These are phyloP conservation scores for Opisthocomus hoazin DNA, from an alignment of 2,113 vertebrate genomes.

Conservation along the genomic window DNA sequence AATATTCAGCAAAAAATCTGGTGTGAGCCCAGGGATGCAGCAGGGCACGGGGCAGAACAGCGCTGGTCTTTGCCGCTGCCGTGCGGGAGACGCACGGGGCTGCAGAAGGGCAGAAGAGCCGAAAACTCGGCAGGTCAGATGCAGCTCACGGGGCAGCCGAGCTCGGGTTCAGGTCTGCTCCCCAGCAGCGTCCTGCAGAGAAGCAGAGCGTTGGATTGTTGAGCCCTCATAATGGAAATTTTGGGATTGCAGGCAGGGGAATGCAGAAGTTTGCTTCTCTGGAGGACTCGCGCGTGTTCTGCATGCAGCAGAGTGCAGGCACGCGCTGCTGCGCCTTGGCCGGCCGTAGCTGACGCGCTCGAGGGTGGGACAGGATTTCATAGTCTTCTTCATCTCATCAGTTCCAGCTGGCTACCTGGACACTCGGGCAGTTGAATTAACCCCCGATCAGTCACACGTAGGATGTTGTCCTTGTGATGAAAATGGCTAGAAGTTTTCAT, in stretches of 20 bases:
- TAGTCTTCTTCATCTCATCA: not conserved
- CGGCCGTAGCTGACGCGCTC: fast-evolving
- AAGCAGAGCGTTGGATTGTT: fast-evolving
- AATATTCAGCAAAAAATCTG: not conserved
- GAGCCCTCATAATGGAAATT: not conserved
- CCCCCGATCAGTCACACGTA: not conserved
- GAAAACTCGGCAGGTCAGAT: not conserved
- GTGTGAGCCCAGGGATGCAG: not conserved
- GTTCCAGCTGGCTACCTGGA: not conserved
- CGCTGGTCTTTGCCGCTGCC: not conserved
- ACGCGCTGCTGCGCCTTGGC: not conserved
- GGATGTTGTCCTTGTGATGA: not conserved
- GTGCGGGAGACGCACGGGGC: not conserved
- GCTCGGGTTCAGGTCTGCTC: not conserved
- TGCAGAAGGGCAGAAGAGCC: not conserved
- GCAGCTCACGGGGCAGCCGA: too few relatives aligned
- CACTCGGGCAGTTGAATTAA: not conserved
- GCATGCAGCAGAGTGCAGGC: not conserved
- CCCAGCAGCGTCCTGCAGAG: fast-evolving
- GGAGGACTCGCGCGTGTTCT: not conserved
- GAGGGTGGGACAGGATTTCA: not conserved
- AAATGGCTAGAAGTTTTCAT: not conserved
- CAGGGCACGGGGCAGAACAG: not conserved
- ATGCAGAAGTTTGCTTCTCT: not conserved
- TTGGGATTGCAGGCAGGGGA: not conserved